Evolutionary conservation across 2,797 vertebrate species (phyloP), one percentile per base, ranked within the genome.

Genomic region (Chaunax sp.): DNA sequence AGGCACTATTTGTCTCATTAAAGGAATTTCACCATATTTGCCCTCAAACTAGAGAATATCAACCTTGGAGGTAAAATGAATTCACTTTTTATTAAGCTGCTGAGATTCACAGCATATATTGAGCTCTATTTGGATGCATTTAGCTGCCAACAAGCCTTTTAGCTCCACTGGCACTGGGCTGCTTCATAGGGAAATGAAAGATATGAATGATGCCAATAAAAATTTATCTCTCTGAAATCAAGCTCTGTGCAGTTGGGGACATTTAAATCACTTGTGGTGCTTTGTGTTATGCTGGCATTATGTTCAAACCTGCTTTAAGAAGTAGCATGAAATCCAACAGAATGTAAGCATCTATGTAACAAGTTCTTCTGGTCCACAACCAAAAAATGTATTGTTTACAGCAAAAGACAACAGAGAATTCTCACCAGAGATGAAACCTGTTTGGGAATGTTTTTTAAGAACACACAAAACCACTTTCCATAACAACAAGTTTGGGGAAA

Each of bases 81-180:
- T 81, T 81, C 74, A 78, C 80, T 72, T 83, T 90, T 75, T 76
- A 80, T 85, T 80, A 68, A 77, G 75, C 76, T 78, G 61, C 63
- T 41, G 69, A 81, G 58, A 81, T 59, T 82, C 82, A 78, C 76
- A 83, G 79, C 69, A 71, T 74, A 74, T 79, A 81, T 82, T 65
- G 70, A 85, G 80, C 72, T 72, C 52, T 81, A 64, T 85, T 89
- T 86, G 78, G 81, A 85, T 81, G 74, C 62, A 79, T 89, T 86
- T 85, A 83, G 89, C 84, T 89, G 86, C 88, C 89, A 90, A 81
- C 62, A 69, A 88, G 79, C 72, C 86, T 90, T 87, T 90, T 80
- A 89, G 85, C 78, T 85, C 63, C 59, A 78, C 67, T 84, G 80
- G 82, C 86, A 78, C 51, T 13, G 60, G 59, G 72, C 63, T 68